These are phyloP conservation scores for Epinotia nisella DNA, from an alignment of 2,888 invertebrate genomes.

Conservation along the genomic window DNA sequence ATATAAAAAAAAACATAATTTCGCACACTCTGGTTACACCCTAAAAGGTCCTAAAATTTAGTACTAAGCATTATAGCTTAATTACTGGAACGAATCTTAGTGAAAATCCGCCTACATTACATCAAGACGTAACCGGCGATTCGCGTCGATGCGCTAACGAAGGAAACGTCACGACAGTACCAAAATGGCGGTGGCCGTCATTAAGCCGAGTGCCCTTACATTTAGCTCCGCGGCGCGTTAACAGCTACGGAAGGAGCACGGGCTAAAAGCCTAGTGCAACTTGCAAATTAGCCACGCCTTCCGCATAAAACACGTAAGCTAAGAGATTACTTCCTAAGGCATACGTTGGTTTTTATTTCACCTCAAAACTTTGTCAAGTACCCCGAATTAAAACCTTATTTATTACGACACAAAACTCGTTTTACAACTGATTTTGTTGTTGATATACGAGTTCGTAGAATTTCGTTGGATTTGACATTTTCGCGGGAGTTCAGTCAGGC, in stretches of 20 bases:
- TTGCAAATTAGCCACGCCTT: conserved; percentile 77
- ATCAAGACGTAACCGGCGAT: conserved; percentile 20
- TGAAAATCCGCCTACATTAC: conserved; percentile 15
- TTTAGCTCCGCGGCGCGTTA: conserved; percentile 69
- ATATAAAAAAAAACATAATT: too few species aligned
- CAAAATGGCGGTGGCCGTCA: conserved; percentile 75
- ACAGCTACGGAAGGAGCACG: conserved; percentile 74
- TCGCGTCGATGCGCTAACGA: conserved; percentile 17
- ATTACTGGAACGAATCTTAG: conserved; percentile 6
- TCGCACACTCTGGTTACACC: too few species aligned
- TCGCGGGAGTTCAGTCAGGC: conserved; percentile 45
- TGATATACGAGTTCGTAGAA: conserved; percentile 14
- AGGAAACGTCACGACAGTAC: conserved; percentile 48
- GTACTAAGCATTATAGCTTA: background rate
- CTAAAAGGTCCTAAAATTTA: too few species aligned
- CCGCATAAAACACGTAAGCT: conserved; percentile 71
- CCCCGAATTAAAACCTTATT: background rate
- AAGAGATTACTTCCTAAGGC: conserved; percentile 71
- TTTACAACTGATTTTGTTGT: background rate
- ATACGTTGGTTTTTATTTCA: conserved; percentile 18
- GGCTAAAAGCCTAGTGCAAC: conserved; percentile 75
- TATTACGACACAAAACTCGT: background rate
- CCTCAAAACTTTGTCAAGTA: background rate
- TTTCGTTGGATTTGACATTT: conserved; percentile 47
- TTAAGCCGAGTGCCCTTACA: conserved; percentile 75